Evolutionary conservation across 2,888 invertebrate species (phyloP).

Genomic region (Tenthredo notha): DNA sequence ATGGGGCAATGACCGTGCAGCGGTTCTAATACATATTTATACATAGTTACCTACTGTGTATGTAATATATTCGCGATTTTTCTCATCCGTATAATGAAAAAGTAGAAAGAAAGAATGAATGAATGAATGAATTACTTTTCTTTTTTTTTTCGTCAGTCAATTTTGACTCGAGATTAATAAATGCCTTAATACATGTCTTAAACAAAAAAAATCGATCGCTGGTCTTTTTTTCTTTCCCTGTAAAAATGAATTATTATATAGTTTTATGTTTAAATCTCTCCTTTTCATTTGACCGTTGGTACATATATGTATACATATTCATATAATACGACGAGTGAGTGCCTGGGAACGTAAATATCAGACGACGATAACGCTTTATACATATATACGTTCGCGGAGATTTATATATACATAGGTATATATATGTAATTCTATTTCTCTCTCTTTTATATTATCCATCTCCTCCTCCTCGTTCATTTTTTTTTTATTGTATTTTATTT

Average conservation of each 20-base stretch:
- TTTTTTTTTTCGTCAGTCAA: not conserved
- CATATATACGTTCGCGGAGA: not conserved
- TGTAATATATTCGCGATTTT: not conserved
- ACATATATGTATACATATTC: not conserved
- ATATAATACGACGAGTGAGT: not conserved
- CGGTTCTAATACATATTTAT: not conserved
- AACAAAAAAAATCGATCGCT: not conserved
- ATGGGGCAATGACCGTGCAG: not conserved
- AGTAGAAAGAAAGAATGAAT: not conserved
- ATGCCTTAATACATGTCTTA: not conserved
- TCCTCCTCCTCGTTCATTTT: not conserved
- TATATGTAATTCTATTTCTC: not conserved
- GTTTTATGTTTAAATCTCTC: not conserved
- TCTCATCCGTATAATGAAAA: not conserved
- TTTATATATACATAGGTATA: not conserved
- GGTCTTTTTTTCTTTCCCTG: not conserved
- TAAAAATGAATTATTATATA: not conserved
- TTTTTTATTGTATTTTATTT: not conserved
- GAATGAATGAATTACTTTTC: not conserved
- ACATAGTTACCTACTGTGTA: not conserved
- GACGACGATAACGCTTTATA: not conserved
- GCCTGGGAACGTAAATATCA: conserved; percentile 44
- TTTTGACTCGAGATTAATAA: not conserved
- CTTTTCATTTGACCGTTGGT: not conserved
- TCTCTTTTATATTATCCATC: not conserved